Percentiles rank a stretch among this genome's conserved stretches.
Evolutionary conservation across 2,888 invertebrate genomes (phyloP).

Genomic region (Nezara viridula): DNA sequence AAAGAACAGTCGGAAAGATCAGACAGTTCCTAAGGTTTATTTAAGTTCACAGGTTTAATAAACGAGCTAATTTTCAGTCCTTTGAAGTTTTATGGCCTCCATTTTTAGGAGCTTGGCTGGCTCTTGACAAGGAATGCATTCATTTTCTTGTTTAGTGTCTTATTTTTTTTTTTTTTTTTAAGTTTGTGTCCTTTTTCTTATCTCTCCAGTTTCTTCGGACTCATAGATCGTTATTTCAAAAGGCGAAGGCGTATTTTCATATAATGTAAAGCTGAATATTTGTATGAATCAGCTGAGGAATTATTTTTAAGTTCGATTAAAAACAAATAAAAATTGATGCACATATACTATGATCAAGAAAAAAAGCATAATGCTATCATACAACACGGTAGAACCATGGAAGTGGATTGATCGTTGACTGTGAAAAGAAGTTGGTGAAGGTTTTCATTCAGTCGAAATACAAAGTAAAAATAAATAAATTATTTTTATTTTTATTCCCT

Average conservation of each 20-base stretch:
- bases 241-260: neutral
- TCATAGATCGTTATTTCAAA: neutral
- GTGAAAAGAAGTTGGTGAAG: too few relatives aligned
- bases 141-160: constrained; percentile 34
- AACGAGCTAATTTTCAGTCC: constrained; percentile 23
- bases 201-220: neutral
- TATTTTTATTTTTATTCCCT: too few relatives aligned
- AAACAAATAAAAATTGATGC: too few relatives aligned
- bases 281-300: neutral
- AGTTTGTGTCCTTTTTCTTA: neutral
- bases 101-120: neutral
- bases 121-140: constrained; percentile 38
- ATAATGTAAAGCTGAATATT: neutral
- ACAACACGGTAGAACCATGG: too few relatives aligned
- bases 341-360: too few relatives aligned
- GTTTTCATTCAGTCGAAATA: too few relatives aligned
- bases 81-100: constrained; percentile 43
- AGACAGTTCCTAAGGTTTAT: constrained; percentile 18
- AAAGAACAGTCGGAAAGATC: neutral
- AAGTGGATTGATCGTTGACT: too few relatives aligned
- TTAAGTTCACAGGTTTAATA: constrained; percentile 25
- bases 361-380: too few relatives aligned
- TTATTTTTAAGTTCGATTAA: neutral
- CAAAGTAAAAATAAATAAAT: too few relatives aligned
- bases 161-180: neutral